Evolutionary conservation across 2,113 vertebrate genomes (phyloP).

Genomic region (Physeter macrocephalus): DNA sequence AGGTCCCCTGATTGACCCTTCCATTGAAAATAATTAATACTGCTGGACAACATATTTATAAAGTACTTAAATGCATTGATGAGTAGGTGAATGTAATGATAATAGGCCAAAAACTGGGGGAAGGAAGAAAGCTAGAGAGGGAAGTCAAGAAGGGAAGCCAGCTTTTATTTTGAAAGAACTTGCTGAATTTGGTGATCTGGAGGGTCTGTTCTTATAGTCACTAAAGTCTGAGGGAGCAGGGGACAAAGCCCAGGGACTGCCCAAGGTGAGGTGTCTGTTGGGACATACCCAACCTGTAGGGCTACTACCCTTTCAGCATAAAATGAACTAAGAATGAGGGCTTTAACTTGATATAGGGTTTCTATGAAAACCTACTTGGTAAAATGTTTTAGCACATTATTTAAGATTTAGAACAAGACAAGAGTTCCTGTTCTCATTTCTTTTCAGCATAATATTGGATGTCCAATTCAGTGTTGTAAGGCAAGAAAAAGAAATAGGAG

Average conservation of each 20-base stretch:
- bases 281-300: background rate
- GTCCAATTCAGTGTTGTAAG: background rate
- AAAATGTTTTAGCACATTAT: background rate
- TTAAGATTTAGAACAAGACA: background rate
- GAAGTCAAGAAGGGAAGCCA: background rate
- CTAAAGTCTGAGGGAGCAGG: background rate
- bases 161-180: background rate
- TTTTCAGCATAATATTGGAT: background rate
- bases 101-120: background rate
- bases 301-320: background rate
- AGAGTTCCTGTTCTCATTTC: background rate
- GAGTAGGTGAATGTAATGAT: background rate
- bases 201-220: background rate
- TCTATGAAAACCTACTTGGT: background rate
- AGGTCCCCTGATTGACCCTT: background rate
- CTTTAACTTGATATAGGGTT: background rate
- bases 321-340: background rate
- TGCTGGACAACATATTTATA: background rate
- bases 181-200: background rate
- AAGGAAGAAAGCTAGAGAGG: background rate
- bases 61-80: background rate
- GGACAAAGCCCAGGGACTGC: background rate
- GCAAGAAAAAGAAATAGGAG: conserved; percentile 15
- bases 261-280: background rate
- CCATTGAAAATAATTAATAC: background rate